Evolutionary conservation across 2,797 vertebrate genomes (phyloP), one percentile per base, ranked within the genome.

Genomic region (Austrolebias charrua): DNA sequence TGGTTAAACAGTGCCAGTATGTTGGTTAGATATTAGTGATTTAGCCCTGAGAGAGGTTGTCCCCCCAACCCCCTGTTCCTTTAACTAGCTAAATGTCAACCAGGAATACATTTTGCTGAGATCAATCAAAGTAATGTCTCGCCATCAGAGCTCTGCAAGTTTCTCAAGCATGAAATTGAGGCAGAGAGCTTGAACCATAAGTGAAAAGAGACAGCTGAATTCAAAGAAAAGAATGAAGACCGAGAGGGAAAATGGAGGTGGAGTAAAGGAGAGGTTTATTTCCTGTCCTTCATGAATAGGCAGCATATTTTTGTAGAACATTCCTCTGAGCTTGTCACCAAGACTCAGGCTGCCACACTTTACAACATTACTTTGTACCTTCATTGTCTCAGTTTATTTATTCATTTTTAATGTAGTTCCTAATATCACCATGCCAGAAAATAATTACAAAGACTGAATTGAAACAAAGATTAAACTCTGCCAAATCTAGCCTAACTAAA

Each of bases 301-400:
- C 85, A 80, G 61, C 85, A 89, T 89, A 86, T 90, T 90, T 86
- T 71, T 84, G 61, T 82, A 79, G 87, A 90, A 89, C 86, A 90
- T 89, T 91, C 89, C 78, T 76, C 75, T 77, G 77, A 82, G 79
- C 74, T 71, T 83, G 85, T 85, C 85, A 86, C 86, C 71, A 83
- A 76, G 78, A 80, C 71, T 77, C 76, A 52, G 75, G 73, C 71
- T 83, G 75, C 81, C 81, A 86, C 75, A 86, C 77, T 87, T 79
- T 77, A 75, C 73, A 79, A 67, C 62, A 63, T 83, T 71, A 63
- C 56, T 38, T 54, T 47, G 68, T 74, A 78, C 66, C 69, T 73
- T 63, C 45, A 43, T 9, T 62, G 55, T 28, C 45, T 52, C 15
- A 53, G 15, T 55, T 19, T 62, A 11, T 63, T 50, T 63, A 12